Evolutionary conservation across 1,140 invertebrate genomes (phyloP).

Genomic region (Drosophila mayri): DNA sequence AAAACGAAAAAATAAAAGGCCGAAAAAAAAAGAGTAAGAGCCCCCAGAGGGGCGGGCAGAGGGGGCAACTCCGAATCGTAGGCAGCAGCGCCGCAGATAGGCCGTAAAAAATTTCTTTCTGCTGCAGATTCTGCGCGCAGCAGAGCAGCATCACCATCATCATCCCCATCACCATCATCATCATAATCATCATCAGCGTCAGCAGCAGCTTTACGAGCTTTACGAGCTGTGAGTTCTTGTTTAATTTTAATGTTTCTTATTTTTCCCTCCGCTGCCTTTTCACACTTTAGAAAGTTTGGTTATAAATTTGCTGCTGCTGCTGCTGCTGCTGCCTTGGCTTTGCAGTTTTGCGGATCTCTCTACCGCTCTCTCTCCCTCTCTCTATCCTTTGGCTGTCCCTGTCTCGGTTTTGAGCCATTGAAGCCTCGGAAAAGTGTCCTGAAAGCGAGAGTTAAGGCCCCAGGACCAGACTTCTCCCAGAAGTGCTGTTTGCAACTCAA

Average conservation of each 20-base stretch:
- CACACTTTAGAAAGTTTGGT: conserved; percentile 72
- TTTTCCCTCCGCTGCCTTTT: conserved; percentile 39
- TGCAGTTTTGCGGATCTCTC: conserved; percentile 8
- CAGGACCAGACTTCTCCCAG: not conserved
- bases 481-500: not conserved
- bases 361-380: not conserved
- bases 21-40: conserved; percentile 37
- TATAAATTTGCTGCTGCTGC: conserved; percentile 60
- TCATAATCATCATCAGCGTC: not conserved
- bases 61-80: conserved; percentile 55
- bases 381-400: not conserved
- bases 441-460: conserved; percentile 2
- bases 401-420: not conserved
- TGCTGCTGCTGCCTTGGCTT: conserved; percentile 12
- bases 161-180: not conserved
- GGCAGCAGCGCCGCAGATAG: conserved; percentile 58
- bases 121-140: conserved; percentile 63
- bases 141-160: conserved; percentile 23
- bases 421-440: conserved; percentile 1
- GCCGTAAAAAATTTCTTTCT: conserved; percentile 74
- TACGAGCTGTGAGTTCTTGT: conserved; percentile 54
- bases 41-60: not conserved
- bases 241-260: conserved; percentile 59
- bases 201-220: conserved; percentile 20
- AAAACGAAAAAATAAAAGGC: conserved; percentile 27